Evolutionary conservation across 1,140 invertebrate species (phyloP), one percentile per base, ranked within the genome.

Genomic region (Medauroidea extradentata): DNA sequence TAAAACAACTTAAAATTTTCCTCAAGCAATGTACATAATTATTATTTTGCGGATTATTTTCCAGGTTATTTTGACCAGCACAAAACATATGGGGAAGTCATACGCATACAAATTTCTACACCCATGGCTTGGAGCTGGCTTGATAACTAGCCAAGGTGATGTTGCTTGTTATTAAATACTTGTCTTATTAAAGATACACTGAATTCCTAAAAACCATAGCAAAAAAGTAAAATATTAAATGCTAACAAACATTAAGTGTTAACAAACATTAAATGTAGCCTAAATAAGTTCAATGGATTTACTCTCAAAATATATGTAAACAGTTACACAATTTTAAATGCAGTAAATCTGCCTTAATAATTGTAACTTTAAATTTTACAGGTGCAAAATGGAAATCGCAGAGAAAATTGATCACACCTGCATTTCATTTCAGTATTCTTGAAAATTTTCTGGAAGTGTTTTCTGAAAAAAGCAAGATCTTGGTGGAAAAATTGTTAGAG

Each of bases 351-450:
- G n/a, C n/a, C n/a, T n/a, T n/a, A n/a, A n/a, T n/a, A n/a, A n/a
- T n/a, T n/a, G n/a, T 51, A n/a, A 11, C 2, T 38, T 5, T 34
- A 7, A 34, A 18, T 23, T 52, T 13, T 61, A 23, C 49, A 82
- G 86, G 86, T 42, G 64, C 73, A 16, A 90, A 90, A 69, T 96
- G 93, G 93, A 80, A 82, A 44, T 74, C 77, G n/a, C 76, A 89
- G 14, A 78, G 92, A 19, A 92, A 90, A 73, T 79, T 94, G 44
- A 75, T 96, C 24, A 91, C 90, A 0, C 88, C 90, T 7, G 85
- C 88, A 0, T 93, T 92, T 68, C 90, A 93, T 69, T 89, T 90
- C 66, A 84, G 86, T 55, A 88, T 92, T 25, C 69, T 93, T 13
- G 83, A 90, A 60, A 83, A 88, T 56, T 93, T 91, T 66, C 63